Base-by-base conservation (phyloP, 2,888 invertebrate species). In the Entomobrya proxima region DNA sequence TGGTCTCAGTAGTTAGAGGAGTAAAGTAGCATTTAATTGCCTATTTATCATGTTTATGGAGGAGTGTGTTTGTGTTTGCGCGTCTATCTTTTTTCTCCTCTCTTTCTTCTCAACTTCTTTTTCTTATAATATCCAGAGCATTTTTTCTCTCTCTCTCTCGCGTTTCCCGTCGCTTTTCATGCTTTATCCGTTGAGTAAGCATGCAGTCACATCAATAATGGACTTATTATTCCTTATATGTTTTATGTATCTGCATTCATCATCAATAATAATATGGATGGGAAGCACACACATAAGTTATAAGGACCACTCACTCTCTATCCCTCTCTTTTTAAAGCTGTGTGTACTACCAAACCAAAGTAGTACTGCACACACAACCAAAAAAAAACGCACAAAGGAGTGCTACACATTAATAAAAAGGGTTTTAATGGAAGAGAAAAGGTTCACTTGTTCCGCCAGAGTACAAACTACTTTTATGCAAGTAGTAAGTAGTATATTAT, bases 21-120 rank as follows among this genome's bases (percentile, higher is more conserved):
- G 86, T 86, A 86, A 86, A 86, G 86, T 86, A 86, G 86, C 81
- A 86, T 86, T 86, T 86, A 86, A 86, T 86, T 86, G 86, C 86
- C 86, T 86, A 86, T 86, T 86, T 86, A 81, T 86, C 86, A 86
- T 86, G 86, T 86, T 86, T 86, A 86, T 86, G 86, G 86, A 67
- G 85, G 85, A 61, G 78, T 82, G 74, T 81, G 75, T 52, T 79
- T 67, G 76, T 82, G 81, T 81, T 18, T 78, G 78, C 52, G 81
- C 44, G 61, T 75, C 58, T 74, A 32, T 58, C 40, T 75, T 35
- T 32, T 27, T 15, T 11, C 61, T 27, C 47, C 55, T 83, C 24
- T 35, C 40, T 80, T 13, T 47, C 40, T 50, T 52, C 55, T 79
- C 50, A 7, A 47, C 24, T 24, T 50, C 74, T 37, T 24, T 67